Conservation (phyloP, 2,888 invertebrate species). For the Kuschelorhynchus macadamiae region DNA sequence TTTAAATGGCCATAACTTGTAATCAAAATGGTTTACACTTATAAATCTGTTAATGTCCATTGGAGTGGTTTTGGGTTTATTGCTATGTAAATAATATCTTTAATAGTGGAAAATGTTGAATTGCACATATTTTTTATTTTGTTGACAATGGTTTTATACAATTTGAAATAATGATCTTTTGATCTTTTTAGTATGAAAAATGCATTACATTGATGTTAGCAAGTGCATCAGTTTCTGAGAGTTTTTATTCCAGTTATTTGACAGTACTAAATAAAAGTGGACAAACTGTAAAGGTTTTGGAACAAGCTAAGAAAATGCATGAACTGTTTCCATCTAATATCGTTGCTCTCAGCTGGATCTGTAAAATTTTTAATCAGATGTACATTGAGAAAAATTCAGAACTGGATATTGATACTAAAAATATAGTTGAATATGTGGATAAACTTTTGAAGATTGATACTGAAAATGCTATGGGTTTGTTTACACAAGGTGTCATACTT, state of each 20-base stretch:
- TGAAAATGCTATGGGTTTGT: slow-evolving; percentile 74
- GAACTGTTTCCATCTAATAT: slow-evolving; percentile 69
- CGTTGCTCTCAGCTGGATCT: slow-evolving; percentile 75
- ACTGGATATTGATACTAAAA: slow-evolving; percentile 50
- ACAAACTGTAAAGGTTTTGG: slow-evolving; percentile 67
- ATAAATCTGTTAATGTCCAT: too few relatives aligned
- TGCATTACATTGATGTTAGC: slow-evolving; percentile 59
- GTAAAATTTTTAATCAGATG: slow-evolving; percentile 72
- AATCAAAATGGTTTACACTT: too few relatives aligned
- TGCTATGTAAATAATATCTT: too few relatives aligned
- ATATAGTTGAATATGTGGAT: slow-evolving; percentile 66
- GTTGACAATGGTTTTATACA: too few relatives aligned
- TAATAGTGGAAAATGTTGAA: too few relatives aligned
- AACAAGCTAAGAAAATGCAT: slow-evolving; percentile 70
- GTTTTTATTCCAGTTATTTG: slow-evolving; percentile 67
- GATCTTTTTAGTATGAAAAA: slow-evolving; percentile 65
- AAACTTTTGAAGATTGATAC: slow-evolving; percentile 72
- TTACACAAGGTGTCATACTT: slow-evolving; percentile 73
- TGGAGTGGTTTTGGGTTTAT: too few relatives aligned
- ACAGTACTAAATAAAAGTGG: slow-evolving; percentile 69
- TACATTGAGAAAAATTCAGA: slow-evolving; percentile 59
- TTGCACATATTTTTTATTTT: too few relatives aligned
- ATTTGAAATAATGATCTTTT: too few relatives aligned
- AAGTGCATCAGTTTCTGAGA: slow-evolving; percentile 62
- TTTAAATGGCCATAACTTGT: too few relatives aligned